Base-by-base conservation (phyloP, 2,113 vertebrate species). In the Noturus placidus region DNA sequence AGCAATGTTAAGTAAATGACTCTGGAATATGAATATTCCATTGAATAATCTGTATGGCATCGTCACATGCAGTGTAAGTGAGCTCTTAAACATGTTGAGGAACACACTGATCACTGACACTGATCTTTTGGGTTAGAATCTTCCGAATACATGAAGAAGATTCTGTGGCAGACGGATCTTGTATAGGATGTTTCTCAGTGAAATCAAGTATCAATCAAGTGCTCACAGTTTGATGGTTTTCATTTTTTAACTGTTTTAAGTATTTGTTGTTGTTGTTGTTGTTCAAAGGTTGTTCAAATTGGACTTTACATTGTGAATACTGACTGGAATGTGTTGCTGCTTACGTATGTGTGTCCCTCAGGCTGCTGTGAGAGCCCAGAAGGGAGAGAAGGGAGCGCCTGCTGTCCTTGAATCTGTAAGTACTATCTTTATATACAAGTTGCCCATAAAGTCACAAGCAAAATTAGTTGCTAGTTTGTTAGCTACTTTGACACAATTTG, bases 381-480 rank as follows among this genome's bases (percentile, higher is more conserved):
- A 98, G 91, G 97, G 97, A 92, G 96, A 98, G 87, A 97, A 98
- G 88, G 97, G 97, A 65, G 96, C 97, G 0, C 95, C 97, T 8
- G 97, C 97, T 0, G 95, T 97, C 67, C 78, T 98, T 74, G 97
- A 98, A 88, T 96, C 97, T 88, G 97, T 98, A 92, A 96, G 97
- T 97, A 27, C 30, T 25, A 83, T 65, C 5, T 33, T 81, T 87
- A 10, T 4, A 63, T 82, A n/a, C 15, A 69, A 27, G 22, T 27
- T 50, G 25, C 9, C 7, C 8, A 65, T 65, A 5, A 52, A n/a
- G 35, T 8, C 8, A 46, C 35, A 46, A 76, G 15, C 11, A 76
- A 9, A 46, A 50, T 27, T 10, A 25, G 72, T 27, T 76, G 6
- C 14, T 3, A 67, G n/a, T n/a, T 67, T 30, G 27, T 17, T 35